Conservation (phyloP, 2,888 invertebrate genomes). For the Dryomyza anilis region DNA sequence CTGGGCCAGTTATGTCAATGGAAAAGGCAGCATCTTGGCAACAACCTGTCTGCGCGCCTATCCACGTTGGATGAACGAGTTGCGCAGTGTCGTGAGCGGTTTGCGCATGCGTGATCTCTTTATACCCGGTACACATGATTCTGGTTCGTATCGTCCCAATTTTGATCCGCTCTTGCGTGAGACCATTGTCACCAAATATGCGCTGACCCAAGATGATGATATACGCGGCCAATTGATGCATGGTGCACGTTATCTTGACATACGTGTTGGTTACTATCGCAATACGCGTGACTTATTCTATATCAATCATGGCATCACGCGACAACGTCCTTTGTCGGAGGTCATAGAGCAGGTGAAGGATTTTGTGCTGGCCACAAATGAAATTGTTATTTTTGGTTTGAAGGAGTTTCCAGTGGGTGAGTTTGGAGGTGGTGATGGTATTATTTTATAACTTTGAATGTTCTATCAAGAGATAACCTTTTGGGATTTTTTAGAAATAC, state of each 20-base stretch:
- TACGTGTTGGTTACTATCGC: slow-evolving; percentile 65
- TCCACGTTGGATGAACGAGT: slow-evolving; percentile 67
- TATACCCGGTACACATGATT: slow-evolving; percentile 75
- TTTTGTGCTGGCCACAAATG: slow-evolving; percentile 66
- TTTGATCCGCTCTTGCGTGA: slow-evolving; percentile 56
- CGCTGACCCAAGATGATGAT: slow-evolving; percentile 66
- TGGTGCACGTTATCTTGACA: slow-evolving; percentile 68
- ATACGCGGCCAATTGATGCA: slow-evolving; percentile 66
- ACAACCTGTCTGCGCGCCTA: slow-evolving; percentile 63
- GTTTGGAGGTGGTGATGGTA: slow-evolving; percentile 33
- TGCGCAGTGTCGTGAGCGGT: slow-evolving; percentile 59
- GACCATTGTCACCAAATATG: slow-evolving; percentile 62
- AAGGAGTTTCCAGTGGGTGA: slow-evolving; percentile 68
- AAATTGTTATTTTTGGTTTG: slow-evolving; percentile 67
- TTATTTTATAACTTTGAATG: too few relatives aligned
- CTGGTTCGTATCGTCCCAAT: slow-evolving; percentile 65
- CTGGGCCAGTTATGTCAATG: slow-evolving; percentile 58
- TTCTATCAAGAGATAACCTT: not conserved
- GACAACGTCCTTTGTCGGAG: slow-evolving; percentile 62
- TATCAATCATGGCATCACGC: slow-evolving; percentile 66
- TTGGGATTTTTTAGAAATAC: not conserved
- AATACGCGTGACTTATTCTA: slow-evolving; percentile 60
- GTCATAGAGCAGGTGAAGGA: slow-evolving; percentile 64
- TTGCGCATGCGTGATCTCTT: slow-evolving; percentile 65
- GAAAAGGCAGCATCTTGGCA: slow-evolving; percentile 52